Percentiles rank a stretch among this genome's conserved stretches.
Evolutionary conservation across 2,797 vertebrate species (phyloP).

Genomic region (Luscinia megarhynchos): DNA sequence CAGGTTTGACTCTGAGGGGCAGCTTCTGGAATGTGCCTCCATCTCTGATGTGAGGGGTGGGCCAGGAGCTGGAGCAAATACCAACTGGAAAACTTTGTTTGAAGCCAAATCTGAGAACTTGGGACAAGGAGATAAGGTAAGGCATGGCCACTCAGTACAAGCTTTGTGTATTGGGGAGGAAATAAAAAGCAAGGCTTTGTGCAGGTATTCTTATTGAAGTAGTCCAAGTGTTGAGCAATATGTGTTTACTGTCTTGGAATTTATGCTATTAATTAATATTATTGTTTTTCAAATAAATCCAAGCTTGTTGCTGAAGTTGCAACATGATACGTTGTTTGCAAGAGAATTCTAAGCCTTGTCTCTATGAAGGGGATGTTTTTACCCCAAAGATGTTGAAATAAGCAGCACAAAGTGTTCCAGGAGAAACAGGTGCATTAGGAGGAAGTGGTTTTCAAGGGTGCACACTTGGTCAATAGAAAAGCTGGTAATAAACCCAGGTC

Average conservation of each 20-base stretch:
- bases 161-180: background rate
- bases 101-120: constrained; percentile 93
- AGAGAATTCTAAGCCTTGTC: background rate
- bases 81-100: constrained; percentile 91
- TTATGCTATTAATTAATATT: background rate
- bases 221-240: background rate
- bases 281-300: background rate
- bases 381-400: constrained; percentile 3
- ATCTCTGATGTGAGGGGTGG: constrained; percentile 87
- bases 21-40: constrained; percentile 87
- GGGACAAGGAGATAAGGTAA: constrained; percentile 97
- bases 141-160: background rate
- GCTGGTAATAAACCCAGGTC: constrained; percentile 7
- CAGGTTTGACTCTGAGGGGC: constrained; percentile 97
- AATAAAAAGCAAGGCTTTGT: background rate
- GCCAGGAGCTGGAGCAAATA: constrained; percentile 66
- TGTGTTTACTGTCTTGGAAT: background rate
- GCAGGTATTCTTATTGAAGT: background rate
- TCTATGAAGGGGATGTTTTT: background rate
- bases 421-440: constrained; percentile 27
- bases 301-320: background rate
- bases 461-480: background rate
- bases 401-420: constrained; percentile 6
- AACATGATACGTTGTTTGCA: background rate
- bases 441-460: constrained; percentile 56